Base-by-base conservation (phyloP, 2,888 invertebrate species). In the Polyploca ridens region DNA sequence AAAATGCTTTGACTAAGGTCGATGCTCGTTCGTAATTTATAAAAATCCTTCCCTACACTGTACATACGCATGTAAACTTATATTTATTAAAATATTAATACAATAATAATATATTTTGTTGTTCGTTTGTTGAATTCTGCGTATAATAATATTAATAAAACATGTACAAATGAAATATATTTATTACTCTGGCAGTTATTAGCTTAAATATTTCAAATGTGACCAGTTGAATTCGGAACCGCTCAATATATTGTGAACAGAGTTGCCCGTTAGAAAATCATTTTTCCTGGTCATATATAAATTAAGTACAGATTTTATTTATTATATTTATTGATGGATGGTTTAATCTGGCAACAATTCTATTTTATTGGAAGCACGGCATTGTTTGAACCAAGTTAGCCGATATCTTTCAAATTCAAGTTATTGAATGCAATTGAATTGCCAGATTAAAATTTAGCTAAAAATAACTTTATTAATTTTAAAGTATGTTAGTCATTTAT, bases 61-160 rank as follows among this genome's bases (percentile, higher is more conserved):
- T 60, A 60, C 38, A 60, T 60, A 60, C 33, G 46, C 58, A 58
- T 10, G 33, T 44, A 11, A n/a, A 60, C 35, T 5, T 14, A 35
- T 58, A 35, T 35, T 58, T 38, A 70, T 64, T 69, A 68, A 66
- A 62, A 62, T 66, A 58, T 46, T 61, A 64, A 63, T 68, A 70
- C 64, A 66, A 65, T 68, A 67, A 62, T 68, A 66, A 69, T 67
- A 65, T 64, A 60, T 67, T 63, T 65, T 64, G 70, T 70, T 16
- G 49, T 59, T 46, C 33, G 66, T 66, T 68, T 69, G 74, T 76
- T 74, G 67, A 70, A 66, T 66, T 38, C 61, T 67, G 67, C 69
- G 73, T 41, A 67, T 74, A 73, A 68, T 71, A 73, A 75, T 71
- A 68, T 67, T 63, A 62, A 69, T 65, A 62, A 66, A 65, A 61